Conservation (phyloP, 2,888 invertebrate genomes). For the Cremastinae sp. region DNA sequence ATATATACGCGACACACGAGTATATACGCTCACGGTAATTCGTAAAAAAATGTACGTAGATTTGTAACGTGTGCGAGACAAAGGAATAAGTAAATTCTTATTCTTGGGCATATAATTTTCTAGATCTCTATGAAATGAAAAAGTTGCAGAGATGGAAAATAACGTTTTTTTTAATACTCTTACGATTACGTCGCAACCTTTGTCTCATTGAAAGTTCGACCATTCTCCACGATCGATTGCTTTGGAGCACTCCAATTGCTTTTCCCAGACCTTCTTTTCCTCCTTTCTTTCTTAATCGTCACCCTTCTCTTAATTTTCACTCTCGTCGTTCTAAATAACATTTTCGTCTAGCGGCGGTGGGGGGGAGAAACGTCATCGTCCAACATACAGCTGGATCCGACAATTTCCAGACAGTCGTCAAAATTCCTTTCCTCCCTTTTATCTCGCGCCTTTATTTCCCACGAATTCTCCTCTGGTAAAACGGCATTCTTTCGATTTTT, state of each 20-base stretch:
- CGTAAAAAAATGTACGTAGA: no score
- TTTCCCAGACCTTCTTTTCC: constrained; percentile 1
- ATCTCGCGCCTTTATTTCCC: constrained; percentile 1
- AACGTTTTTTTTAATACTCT: constrained; percentile 4
- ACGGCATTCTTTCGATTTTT: background rate
- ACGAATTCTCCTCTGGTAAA: background rate
- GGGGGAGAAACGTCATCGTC: background rate
- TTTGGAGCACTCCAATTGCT: constrained; percentile 4
- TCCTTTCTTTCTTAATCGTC: background rate
- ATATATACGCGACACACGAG: no score
- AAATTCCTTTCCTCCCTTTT: constrained; percentile 2
- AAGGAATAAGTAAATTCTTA: no score
- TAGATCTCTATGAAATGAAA: background rate
- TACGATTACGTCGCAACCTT: constrained; percentile 17
- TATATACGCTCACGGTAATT: no score
- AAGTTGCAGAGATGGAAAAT: background rate
- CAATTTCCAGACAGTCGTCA: constrained; percentile 11
- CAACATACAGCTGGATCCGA: constrained; percentile 16
- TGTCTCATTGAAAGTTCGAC: constrained; percentile 34
- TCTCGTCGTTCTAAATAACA: constrained; percentile 6
- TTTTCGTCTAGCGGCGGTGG: constrained; percentile 10
- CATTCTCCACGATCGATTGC: constrained; percentile 50
- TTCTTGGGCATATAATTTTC: no score
- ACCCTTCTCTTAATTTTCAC: background rate
- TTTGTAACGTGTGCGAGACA: no score